These are phyloP conservation scores for Anthoscopus minutus DNA, from an alignment of 2,113 vertebrate species.

Conservation along the genomic window DNA sequence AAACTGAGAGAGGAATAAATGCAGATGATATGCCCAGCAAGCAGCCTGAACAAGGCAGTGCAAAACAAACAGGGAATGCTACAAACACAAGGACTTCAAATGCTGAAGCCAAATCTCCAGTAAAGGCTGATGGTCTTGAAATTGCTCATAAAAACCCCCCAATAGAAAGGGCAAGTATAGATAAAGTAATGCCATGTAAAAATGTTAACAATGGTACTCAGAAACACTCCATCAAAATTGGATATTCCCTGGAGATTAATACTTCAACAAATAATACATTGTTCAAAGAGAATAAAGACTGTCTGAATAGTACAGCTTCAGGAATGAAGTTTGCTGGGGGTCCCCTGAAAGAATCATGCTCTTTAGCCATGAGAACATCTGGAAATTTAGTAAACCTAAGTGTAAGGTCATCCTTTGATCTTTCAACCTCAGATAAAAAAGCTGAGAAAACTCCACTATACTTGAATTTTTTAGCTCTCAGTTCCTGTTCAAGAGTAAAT, in stretches of 20 bases:
- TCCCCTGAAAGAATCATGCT: slow-evolving; percentile 58
- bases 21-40: not conserved
- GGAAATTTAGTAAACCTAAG: slow-evolving; percentile 63
- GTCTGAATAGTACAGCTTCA: slow-evolving; percentile 23
- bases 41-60: not conserved
- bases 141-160: not conserved
- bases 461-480: slow-evolving; percentile 45
- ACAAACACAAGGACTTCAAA: not conserved
- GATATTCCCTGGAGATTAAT: slow-evolving; percentile 3
- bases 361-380: slow-evolving; percentile 57
- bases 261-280: slow-evolving; percentile 19
- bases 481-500: slow-evolving; percentile 65
- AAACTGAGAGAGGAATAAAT: not conserved
- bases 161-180: not conserved
- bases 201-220: slow-evolving; percentile 6
- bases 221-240: not conserved
- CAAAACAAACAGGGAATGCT: not conserved
- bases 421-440: slow-evolving; percentile 67
- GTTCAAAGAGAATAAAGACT: slow-evolving; percentile 52
- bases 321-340: slow-evolving; percentile 59
- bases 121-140: not conserved
- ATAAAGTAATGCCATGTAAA: slow-evolving; percentile 3
- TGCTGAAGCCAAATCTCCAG: not conserved
- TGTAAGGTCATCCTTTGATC: slow-evolving; percentile 71
- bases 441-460: slow-evolving; percentile 56